These are phyloP conservation scores for Etheostoma nigrum DNA, from an alignment of 2,797 vertebrate genomes.

Conservation along the genomic window DNA sequence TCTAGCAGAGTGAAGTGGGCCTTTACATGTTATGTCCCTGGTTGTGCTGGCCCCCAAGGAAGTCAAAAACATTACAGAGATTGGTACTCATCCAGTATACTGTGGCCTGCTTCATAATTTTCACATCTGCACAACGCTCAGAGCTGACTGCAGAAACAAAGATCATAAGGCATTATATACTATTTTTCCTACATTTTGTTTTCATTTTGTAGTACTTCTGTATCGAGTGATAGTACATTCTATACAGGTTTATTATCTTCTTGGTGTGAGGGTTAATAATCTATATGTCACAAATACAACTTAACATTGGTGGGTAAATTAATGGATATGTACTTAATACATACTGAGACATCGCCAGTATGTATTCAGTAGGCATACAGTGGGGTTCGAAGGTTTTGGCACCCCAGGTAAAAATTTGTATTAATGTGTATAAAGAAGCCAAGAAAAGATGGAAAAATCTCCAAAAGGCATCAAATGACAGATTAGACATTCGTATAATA, in stretches of 20 bases:
- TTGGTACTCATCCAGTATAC: conserved; percentile 64
- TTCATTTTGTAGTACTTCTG: conserved; percentile 1
- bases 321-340: not conserved
- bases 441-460: too few relatives aligned
- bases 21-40: conserved; percentile 67
- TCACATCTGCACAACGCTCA: conserved; percentile 48
- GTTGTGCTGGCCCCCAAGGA: conserved; percentile 58
- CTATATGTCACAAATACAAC: not conserved
- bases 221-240: not conserved
- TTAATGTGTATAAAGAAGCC: too few relatives aligned
- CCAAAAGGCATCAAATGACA: too few relatives aligned
- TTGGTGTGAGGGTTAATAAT: conserved; percentile 8
- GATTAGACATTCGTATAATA: too few relatives aligned
- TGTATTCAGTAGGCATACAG: not conserved
- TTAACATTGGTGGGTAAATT: conserved; percentile 4
- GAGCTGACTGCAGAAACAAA: conserved; percentile 19
- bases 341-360: not conserved
- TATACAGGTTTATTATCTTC: not conserved
- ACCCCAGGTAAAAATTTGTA: too few relatives aligned
- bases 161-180: conserved; percentile 1
- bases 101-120: conserved; percentile 48
- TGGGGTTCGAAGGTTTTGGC: too few relatives aligned
- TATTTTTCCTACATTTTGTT: conserved; percentile 5
- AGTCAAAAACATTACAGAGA: conserved; percentile 77
- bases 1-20: conserved; percentile 61